Base-by-base conservation (phyloP, 2,113 vertebrate species). In the Xenopus borealis region DNA sequence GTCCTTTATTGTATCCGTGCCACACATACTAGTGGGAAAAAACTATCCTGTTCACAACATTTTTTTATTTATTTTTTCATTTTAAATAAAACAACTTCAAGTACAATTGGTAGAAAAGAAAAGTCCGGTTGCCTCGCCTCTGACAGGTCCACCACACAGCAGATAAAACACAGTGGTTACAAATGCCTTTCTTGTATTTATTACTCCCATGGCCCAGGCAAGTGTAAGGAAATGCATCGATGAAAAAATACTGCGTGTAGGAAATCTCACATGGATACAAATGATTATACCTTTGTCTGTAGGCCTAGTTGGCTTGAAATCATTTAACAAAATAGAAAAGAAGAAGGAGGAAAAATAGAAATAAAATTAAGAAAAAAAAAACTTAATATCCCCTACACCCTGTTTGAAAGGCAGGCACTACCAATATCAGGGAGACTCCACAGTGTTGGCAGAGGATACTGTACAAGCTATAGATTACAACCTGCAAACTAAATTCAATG, bases 61-160 rank as follows among this genome's bases (percentile, higher is more conserved):
- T 94, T 77, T 90, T 86, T 90, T n/a, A n/a, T n/a, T n/a, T n/a
- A n/a, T 86, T 80, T 88, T 40, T 40, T 40, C 33, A 40, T 40
- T 87, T 93, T 96, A 99, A 99, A 99, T 98, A 97, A 98, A 99
- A 94, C 92, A 92, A 93, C 91, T 98, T 99, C 96, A 99, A 98
- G 95, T 97, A 98, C 96, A 98, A 96, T 95, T 91, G 92, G 93
- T 99, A 98, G 94, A 97, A 97, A 98, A 95, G 84, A 97, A 97
- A 98, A 95, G 95, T 94, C 87, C 82, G 77, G 85, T 92, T 96
- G 96, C 96, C 92, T 92, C 94, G 96, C 94, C 95, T 92, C 94
- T 92, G 92, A 90, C 86, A 92, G 94, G 95, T 95, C 95, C 93
- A 92, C 95, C 94, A 95, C 94, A 95, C 93, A 95, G 94, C 87